phyloP scores from a whole-genome alignment of 2,113 vertebrate species.

The Ctenodactylus gundi region DNA sequence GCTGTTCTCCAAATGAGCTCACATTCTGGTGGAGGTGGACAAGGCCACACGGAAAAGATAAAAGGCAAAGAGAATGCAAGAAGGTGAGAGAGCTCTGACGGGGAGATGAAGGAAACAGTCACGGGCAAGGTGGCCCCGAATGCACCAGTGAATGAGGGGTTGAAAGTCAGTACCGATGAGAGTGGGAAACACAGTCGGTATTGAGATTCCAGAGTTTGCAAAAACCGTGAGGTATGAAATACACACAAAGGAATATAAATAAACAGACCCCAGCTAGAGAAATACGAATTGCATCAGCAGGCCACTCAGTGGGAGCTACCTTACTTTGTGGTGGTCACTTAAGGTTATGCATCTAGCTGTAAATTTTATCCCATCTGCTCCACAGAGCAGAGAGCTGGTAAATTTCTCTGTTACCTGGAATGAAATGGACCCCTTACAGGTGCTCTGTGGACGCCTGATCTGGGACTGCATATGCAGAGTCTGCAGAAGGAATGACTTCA shows the following conservation, averaged over 20 bases:
- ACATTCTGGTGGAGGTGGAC: background rate
- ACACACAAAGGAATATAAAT: background rate
- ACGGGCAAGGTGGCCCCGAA: background rate
- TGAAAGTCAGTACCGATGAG: background rate
- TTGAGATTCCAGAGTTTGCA: too few species aligned
- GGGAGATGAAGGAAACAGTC: background rate
- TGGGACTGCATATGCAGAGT: background rate
- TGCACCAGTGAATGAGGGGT: background rate
- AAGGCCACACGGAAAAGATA: background rate
- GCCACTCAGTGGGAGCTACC: background rate
- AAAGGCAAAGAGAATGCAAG: background rate
- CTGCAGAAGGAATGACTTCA: background rate
- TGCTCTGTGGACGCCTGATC: background rate
- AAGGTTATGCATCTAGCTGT: background rate
- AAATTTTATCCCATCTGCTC: background rate
- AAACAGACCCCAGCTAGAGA: background rate
- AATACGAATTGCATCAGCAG: fast-evolving
- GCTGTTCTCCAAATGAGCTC: background rate
- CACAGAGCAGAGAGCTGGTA: background rate
- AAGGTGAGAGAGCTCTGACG: background rate
- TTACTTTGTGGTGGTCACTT: background rate
- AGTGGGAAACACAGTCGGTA: fast-evolving
- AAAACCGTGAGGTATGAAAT: background rate
- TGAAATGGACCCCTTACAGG: background rate
- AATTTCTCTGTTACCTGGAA: background rate